Conservation (phyloP, 2,888 invertebrate genomes). For the Autographa pulchrina region DNA sequence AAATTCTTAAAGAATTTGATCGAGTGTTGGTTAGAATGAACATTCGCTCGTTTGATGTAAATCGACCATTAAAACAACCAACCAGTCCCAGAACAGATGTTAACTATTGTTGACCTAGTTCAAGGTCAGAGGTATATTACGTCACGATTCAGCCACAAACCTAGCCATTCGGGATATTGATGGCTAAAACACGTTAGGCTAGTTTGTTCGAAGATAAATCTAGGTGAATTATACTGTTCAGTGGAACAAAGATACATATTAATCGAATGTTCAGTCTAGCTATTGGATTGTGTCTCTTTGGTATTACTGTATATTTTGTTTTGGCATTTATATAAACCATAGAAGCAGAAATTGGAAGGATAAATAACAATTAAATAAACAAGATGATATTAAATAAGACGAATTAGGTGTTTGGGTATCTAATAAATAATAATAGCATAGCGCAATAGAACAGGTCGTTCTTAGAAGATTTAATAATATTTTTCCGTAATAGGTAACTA, state of each 20-base stretch:
- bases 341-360: background rate
- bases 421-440: no score
- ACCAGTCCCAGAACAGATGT: background rate
- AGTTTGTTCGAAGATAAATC: background rate
- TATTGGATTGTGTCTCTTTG: background rate
- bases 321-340: background rate
- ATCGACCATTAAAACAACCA: background rate
- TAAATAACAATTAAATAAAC: background rate
- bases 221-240: background rate
- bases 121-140: background rate
- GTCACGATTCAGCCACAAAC: conserved; percentile 2
- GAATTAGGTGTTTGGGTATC: background rate
- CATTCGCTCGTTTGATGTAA: no score
- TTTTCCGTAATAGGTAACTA: no score
- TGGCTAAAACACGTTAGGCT: background rate
- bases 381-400: background rate
- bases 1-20: no score
- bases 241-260: background rate
- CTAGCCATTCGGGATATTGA: conserved; percentile 2
- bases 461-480: no score
- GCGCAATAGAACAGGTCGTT: no score
- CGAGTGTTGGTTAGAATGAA: no score
- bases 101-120: background rate
- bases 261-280: background rate
- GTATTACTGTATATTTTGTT: background rate